phyloP scores from a whole-genome alignment of 2,888 invertebrate genomes.

The Mongoloraphidia duomilia region DNA sequence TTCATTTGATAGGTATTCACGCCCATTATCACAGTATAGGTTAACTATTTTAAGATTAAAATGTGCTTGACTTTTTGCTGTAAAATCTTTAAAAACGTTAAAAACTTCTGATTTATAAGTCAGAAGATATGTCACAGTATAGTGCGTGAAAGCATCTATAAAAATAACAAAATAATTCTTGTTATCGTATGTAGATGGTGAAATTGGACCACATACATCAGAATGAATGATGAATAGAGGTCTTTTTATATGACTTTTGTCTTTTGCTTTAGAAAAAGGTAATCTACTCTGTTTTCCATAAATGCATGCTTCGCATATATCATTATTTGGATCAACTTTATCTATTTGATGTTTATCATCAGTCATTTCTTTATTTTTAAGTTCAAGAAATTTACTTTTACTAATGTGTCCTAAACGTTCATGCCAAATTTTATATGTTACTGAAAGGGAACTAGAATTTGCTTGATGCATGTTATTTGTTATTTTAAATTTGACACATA shows the following conservation, averaged over 20 bases:
- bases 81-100: no score
- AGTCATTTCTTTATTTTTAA: no score
- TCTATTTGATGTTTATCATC: no score
- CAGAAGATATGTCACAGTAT: slow-evolving; percentile 20
- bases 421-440: slow-evolving; percentile 19
- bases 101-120: slow-evolving; percentile 11
- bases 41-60: no score
- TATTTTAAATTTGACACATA: slow-evolving; percentile 13
- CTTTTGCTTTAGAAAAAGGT: slow-evolving; percentile 20
- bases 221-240: slow-evolving; percentile 22
- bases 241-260: slow-evolving; percentile 15
- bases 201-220: slow-evolving; percentile 22
- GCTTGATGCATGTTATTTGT: no score
- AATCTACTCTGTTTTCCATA: slow-evolving; percentile 21
- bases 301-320: slow-evolving; percentile 24
- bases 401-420: slow-evolving; percentile 19
- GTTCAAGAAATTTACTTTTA: slow-evolving; percentile 15
- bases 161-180: slow-evolving; percentile 23
- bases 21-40: no score
- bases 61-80: no score
- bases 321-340: no score
- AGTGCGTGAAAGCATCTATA: slow-evolving; percentile 24
- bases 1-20: no score
- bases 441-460: slow-evolving; percentile 6
- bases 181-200: slow-evolving; percentile 19